Conservation (phyloP, 2,113 vertebrate genomes). For the Ibidorhyncha struthersii region DNA sequence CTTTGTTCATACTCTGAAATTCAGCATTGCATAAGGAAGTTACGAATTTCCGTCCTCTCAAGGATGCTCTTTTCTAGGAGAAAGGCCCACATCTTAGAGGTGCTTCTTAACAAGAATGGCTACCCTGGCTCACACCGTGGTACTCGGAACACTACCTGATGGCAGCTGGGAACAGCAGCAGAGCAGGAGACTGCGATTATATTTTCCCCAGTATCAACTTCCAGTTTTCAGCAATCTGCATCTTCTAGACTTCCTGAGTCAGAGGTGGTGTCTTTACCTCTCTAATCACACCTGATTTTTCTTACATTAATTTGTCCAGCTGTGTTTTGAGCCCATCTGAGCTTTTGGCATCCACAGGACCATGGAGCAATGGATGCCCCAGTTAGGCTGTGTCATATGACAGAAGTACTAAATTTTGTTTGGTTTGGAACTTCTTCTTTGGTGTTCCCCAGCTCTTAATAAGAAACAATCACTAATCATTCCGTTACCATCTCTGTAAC, state of each 20-base stretch:
- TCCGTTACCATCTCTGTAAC: background rate
- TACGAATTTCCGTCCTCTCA: background rate
- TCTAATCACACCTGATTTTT: background rate
- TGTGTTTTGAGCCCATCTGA: background rate
- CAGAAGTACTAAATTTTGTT: background rate
- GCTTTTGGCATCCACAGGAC: background rate
- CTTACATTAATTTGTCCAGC: background rate
- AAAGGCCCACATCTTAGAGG: background rate
- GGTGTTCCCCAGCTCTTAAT: background rate
- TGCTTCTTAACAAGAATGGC: background rate
- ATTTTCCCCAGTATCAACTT: background rate
- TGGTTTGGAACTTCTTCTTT: background rate
- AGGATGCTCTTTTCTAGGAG: background rate
- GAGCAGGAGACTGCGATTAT: too few relatives aligned
- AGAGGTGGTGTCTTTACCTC: background rate
- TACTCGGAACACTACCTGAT: background rate
- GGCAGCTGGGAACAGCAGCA: background rate
- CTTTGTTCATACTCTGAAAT: background rate
- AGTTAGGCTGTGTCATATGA: background rate
- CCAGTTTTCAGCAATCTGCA: background rate
- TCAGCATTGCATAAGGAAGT: too few relatives aligned
- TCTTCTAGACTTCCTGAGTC: background rate
- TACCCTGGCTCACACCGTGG: background rate
- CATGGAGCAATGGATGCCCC: too few relatives aligned
- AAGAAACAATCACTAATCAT: background rate